Evolutionary conservation across 2,888 invertebrate species (phyloP).

Genomic region (Conus canariensis): DNA sequence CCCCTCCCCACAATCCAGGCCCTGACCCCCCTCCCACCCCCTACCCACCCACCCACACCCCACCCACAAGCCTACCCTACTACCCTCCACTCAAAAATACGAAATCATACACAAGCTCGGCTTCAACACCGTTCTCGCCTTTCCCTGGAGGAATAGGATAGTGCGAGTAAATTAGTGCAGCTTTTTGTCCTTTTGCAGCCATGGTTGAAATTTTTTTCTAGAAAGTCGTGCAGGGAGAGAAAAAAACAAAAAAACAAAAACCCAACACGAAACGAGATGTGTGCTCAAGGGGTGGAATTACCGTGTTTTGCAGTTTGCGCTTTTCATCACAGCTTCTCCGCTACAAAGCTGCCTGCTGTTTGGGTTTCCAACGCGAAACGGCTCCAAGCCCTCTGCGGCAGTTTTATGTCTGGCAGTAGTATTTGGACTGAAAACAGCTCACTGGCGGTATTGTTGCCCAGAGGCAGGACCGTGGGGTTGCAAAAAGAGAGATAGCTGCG

Average conservation of each 20-base stretch:
- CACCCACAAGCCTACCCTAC: too few species aligned
- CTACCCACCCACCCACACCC: too few species aligned
- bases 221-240: too few species aligned
- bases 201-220: background rate
- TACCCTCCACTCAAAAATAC: background rate
- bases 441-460: conserved; percentile 35
- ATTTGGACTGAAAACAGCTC: conserved; percentile 44
- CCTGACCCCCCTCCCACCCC: too few species aligned
- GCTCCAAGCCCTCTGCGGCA: conserved; percentile 7
- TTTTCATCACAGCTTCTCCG: conserved; percentile 17
- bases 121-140: conserved; percentile 24
- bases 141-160: background rate
- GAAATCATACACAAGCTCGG: background rate
- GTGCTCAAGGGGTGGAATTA: conserved; percentile 29
- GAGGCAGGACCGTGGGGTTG: conserved; percentile 37
- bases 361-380: conserved; percentile 18
- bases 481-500: conserved; percentile 37
- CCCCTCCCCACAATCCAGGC: too few species aligned
- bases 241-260: too few species aligned
- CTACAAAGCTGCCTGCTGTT: conserved; percentile 34
- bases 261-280: background rate
- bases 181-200: background rate
- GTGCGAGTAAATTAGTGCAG: conserved; percentile 30
- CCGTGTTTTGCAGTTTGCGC: conserved; percentile 26
- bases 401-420: conserved; percentile 22